Conservation (phyloP, 1,140 invertebrate species). For the Spodoptera frugiperda region DNA sequence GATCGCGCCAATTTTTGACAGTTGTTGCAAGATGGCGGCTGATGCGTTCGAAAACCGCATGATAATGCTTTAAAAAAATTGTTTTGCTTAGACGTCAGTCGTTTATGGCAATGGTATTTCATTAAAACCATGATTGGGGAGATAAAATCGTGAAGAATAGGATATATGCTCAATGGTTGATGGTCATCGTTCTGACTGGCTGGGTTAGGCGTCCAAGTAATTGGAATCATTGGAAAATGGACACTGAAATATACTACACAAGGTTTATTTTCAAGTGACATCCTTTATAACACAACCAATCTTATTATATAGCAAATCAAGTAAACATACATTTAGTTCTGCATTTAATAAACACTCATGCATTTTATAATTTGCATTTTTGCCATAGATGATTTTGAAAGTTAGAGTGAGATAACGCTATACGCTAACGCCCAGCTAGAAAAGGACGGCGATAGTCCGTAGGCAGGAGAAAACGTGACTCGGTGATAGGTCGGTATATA, state of each 20-base stretch:
- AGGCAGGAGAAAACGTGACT: constrained; percentile 71
- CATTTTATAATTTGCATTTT: constrained; percentile 5
- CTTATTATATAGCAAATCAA: no score
- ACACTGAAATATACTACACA: background rate
- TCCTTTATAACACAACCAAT: no score
- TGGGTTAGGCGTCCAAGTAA: constrained; percentile 33
- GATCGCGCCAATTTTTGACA: constrained; percentile 37
- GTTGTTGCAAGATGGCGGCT: constrained; percentile 53
- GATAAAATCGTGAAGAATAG: constrained; percentile 67
- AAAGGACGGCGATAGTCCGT: constrained; percentile 68
- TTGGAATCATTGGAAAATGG: background rate
- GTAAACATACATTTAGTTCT: background rate
- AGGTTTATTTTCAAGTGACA: no score
- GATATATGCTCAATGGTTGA: constrained; percentile 76
- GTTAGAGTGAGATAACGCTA: constrained; percentile 10
- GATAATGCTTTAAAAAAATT: constrained; percentile 70
- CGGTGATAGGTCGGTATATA: constrained; percentile 79
- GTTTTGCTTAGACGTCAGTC: constrained; percentile 76
- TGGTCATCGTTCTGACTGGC: constrained; percentile 60
- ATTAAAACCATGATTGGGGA: constrained; percentile 70
- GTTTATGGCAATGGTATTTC: constrained; percentile 66
- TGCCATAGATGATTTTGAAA: background rate
- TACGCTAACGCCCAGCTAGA: constrained; percentile 58
- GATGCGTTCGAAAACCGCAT: constrained; percentile 63
- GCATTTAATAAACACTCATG: background rate